Conservation (phyloP, 2,888 invertebrate species). For the Agonopterix heracliana region DNA sequence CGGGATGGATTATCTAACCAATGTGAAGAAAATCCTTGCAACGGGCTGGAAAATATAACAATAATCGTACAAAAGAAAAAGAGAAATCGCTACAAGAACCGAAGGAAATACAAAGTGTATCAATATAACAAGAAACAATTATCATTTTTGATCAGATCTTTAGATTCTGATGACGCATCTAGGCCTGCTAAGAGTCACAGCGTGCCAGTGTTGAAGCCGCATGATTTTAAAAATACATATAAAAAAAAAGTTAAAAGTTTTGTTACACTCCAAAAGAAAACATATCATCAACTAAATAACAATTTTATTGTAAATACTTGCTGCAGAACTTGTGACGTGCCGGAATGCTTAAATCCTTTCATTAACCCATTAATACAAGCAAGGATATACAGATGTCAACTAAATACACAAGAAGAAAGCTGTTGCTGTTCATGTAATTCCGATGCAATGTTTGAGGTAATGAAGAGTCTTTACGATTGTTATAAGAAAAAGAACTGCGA, state of each 20-base stretch:
- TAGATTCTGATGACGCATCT: background rate
- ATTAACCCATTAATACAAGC: conserved; percentile 5
- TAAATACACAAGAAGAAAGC: conserved; percentile 32
- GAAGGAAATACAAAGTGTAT: conserved; percentile 14
- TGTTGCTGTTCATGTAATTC: conserved; percentile 55
- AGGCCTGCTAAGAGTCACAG: conserved; percentile 3
- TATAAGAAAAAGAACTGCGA: conserved; percentile 57
- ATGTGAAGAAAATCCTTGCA: too few relatives aligned
- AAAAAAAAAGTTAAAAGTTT: too few relatives aligned
- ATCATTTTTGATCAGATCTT: background rate
- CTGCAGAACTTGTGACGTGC: conserved; percentile 12
- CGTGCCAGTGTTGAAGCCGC: background rate
- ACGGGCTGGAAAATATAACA: conserved; percentile 7
- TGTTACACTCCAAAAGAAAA: too few relatives aligned
- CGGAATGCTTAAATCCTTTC: conserved; percentile 10
- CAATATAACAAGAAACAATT: conserved; percentile 9
- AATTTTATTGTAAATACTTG: conserved; percentile 20
- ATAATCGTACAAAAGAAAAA: conserved; percentile 18
- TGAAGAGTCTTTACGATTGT: conserved; percentile 59
- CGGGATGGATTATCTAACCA: too few relatives aligned
- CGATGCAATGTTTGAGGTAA: conserved; percentile 63
- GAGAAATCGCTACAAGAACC: conserved; percentile 12
- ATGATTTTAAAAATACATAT: too few relatives aligned
- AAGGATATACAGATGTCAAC: conserved; percentile 38
- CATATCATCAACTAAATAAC: conserved; percentile 10